phyloP scores from a whole-genome alignment of 2,888 invertebrate species.

The Phanerotoma sp. region DNA sequence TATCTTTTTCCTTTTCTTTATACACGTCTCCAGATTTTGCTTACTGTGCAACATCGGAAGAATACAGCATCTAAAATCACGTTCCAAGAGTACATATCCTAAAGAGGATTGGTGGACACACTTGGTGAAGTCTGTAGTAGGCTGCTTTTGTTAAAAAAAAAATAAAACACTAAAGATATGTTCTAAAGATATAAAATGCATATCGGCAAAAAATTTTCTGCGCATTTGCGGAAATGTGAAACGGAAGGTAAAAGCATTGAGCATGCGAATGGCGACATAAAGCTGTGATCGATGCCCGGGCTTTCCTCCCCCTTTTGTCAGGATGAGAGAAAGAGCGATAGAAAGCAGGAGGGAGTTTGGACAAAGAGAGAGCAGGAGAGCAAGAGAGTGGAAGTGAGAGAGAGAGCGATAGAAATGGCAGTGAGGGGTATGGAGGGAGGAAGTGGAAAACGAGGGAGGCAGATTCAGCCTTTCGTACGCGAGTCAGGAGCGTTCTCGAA shows the following conservation, averaged over 20 bases:
- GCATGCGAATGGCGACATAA: conserved; percentile 21
- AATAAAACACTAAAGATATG: conserved; percentile 1
- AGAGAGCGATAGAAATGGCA: background rate
- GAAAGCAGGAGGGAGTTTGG: background rate
- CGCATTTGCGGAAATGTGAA: conserved; percentile 8
- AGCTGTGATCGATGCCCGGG: conserved; percentile 22
- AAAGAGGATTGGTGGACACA: conserved; percentile 20
- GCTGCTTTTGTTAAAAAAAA: too few relatives aligned
- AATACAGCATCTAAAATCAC: conserved; percentile 23
- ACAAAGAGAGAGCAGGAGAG: background rate
- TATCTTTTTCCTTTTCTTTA: background rate
- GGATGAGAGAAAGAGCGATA: conserved; percentile 4
- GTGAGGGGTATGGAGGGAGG: conserved; percentile 3
- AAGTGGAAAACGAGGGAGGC: conserved; percentile 6
- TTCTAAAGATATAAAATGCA: conserved; percentile 27
- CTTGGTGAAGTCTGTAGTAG: too few relatives aligned
- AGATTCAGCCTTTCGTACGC: conserved; percentile 31
- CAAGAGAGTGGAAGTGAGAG: too few relatives aligned
- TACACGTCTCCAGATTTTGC: conserved; percentile 17
- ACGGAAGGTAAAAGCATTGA: conserved; percentile 12
- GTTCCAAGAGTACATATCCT: conserved; percentile 15
- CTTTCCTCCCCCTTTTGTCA: conserved; percentile 14
- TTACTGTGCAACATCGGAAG: conserved; percentile 24
- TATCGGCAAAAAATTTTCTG: conserved; percentile 28
- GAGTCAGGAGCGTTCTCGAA: conserved; percentile 33